phyloP scores from a whole-genome alignment of 2,113 vertebrate genomes.

The Callipepla californica region DNA sequence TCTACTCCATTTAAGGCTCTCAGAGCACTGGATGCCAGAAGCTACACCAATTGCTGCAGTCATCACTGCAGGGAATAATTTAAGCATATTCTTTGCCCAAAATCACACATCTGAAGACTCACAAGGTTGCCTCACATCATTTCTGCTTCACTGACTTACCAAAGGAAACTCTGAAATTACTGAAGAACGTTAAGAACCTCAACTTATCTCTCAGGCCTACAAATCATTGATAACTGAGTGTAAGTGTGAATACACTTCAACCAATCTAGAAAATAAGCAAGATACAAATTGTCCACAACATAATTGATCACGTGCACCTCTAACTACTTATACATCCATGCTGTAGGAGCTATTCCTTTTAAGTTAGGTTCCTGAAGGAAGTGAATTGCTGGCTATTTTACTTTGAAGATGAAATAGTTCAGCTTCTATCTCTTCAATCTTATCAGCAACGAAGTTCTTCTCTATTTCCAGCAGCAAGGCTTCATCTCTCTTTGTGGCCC shows the following conservation, averaged over 20 bases:
- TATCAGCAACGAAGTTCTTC: conserved; percentile 53
- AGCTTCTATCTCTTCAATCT: conserved; percentile 50
- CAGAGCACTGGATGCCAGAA: not conserved
- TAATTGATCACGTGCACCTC: not conserved
- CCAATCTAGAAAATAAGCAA: not conserved
- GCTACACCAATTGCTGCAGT: not conserved
- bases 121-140: not conserved
- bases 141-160: not conserved
- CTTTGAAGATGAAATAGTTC: conserved; percentile 10
- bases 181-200: not conserved
- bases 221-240: not conserved
- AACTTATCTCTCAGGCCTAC: not conserved
- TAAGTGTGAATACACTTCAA: not conserved
- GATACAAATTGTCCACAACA: not conserved
- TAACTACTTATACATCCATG: not conserved
- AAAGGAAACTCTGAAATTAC: not conserved
- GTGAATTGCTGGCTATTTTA: not conserved
- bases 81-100: not conserved
- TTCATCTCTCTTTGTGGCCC: not conserved
- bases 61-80: not conserved
- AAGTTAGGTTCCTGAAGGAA: not conserved
- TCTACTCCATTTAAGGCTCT: not conserved
- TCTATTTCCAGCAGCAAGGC: conserved; percentile 57
- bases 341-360: not conserved
- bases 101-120: not conserved